Evolutionary conservation across 1,140 invertebrate genomes (phyloP).

Genomic region (Brevipalpus yothersi): DNA sequence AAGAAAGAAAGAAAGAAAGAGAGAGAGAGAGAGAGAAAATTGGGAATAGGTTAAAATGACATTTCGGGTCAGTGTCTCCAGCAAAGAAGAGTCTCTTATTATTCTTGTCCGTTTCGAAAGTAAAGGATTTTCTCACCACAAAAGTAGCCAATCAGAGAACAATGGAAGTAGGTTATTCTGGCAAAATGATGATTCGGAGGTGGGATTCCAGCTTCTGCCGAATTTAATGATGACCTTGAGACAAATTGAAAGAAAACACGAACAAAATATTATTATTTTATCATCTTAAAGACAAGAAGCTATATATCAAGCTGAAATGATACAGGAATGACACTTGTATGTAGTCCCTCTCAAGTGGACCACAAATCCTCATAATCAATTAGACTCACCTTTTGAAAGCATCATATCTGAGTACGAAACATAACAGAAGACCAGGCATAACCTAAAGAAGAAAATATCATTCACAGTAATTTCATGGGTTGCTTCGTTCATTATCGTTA

Average conservation of each 20-base stretch:
- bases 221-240: constrained; percentile 23
- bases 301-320: too few species aligned
- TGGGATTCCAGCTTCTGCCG: constrained; percentile 46
- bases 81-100: neutral
- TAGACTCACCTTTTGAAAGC: constrained; percentile 54
- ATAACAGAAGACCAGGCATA: constrained; percentile 85
- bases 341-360: too few species aligned
- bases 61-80: neutral
- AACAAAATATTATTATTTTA: constrained; percentile 19
- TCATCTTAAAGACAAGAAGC: too few species aligned
- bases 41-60: too few species aligned
- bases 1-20: constrained; percentile 2
- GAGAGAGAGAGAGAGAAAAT: too few species aligned
- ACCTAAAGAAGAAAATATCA: constrained; percentile 30
- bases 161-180: constrained; percentile 68
- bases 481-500: too few species aligned
- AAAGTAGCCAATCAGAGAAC: constrained; percentile 91
- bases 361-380: too few species aligned
- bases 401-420: constrained; percentile 81
- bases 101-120: neutral
- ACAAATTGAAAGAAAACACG: neutral
- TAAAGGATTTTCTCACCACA: constrained; percentile 24
- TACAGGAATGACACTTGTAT: too few species aligned
- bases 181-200: constrained; percentile 36
- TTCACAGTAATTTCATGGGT: too few species aligned